Evolutionary conservation across 2,888 invertebrate genomes (phyloP).

Genomic region (Tenthredo scrophulariae): DNA sequence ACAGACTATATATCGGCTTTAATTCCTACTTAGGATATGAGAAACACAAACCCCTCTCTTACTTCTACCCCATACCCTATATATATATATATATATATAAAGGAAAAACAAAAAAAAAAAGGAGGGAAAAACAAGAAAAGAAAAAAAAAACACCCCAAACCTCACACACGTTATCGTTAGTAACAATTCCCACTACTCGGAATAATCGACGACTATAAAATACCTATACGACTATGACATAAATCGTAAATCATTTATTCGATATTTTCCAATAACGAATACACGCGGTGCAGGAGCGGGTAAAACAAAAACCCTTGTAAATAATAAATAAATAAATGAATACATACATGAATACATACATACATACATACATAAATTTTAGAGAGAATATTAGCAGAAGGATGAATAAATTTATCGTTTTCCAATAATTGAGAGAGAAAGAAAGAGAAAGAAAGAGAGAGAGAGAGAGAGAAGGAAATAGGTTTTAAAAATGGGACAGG

Average conservation of each 20-base stretch:
- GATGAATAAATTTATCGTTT: neutral
- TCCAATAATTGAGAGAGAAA: no score
- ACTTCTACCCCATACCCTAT: no score
- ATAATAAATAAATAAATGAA: neutral
- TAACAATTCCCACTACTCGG: neutral
- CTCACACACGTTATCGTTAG: neutral
- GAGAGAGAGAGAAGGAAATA: no score
- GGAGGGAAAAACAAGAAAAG: no score
- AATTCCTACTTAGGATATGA: conserved; percentile 71
- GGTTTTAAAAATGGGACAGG: neutral
- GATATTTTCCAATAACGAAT: neutral
- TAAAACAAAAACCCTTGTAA: neutral
- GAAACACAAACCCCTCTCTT: conserved; percentile 3
- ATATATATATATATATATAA: no score
- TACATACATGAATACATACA: neutral
- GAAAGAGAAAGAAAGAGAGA: no score
- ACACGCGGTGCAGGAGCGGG: neutral
- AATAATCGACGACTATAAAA: neutral
- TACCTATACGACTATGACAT: neutral
- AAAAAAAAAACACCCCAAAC: no score
- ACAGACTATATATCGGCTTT: conserved; percentile 71
- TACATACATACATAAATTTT: neutral
- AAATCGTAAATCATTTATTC: conserved; percentile 4
- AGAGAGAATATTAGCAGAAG: neutral
- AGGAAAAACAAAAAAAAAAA: no score